Evolutionary conservation across 2,888 invertebrate genomes (phyloP), one percentile per base, ranked within the genome.

Genomic region (Linyphia triangularis): DNA sequence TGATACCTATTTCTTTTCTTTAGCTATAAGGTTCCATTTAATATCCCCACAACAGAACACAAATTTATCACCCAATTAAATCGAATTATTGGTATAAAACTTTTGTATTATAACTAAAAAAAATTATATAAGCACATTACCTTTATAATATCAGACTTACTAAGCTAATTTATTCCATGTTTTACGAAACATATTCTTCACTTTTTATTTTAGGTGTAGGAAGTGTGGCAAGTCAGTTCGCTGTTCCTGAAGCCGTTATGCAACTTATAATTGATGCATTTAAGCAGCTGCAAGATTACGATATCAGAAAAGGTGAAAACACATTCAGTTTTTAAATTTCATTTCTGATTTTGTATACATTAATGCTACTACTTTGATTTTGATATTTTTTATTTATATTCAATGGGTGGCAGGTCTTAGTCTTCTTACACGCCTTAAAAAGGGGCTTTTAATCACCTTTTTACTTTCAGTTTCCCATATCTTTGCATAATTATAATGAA

Each of bases 201-300:
- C n/a, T n/a, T 30, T 65, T 40, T 4, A n/a, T 81, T 81, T 69
- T n/a, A 93, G 93, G 91, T 85, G 85, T 94, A 0, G 92, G 92
- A 5, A 90, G 91, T 9, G 91, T 95, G 59, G 94, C 94, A 0
- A 91, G 92, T 16, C 94, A 95, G 73, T 93, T 96, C 22, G 93
- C 93, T 1, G 94, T 95, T 0, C 95, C 95, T 26, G 93, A 94
- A 33, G 94, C 95, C 89, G 95, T 96, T 16, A 92, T 95, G 69
- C 93, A 95, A 65, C 93, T 96, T 2, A 96, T 96, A 30, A 92
- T 96, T n/a, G 95, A 95, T 89, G 96, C 96, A 0, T 94, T 98
- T 83, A 94, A 94, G 69, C 95, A 95, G 92, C 94, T 95, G 24
- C 93, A 95, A 4, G 94, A 95, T 90, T 95, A 96, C 92, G 97